Conservation (phyloP, 1,140 invertebrate genomes). For the Drosophila kepulauana region DNA sequence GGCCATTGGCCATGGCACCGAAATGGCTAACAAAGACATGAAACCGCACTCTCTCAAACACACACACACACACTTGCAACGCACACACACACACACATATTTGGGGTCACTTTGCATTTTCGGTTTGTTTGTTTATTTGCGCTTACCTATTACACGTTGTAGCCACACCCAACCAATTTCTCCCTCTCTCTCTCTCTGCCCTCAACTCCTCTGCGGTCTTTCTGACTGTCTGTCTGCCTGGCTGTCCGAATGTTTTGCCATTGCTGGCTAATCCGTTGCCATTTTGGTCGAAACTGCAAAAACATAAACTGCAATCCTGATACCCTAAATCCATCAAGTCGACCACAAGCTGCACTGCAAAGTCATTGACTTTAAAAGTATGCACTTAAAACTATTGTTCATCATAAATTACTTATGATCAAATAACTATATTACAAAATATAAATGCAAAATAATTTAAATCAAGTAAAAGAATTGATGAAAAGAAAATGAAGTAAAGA, state of each 20-base stretch:
- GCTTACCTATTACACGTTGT: constrained; percentile 60
- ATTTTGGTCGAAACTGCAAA: constrained; percentile 55
- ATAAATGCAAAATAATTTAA: too few relatives aligned
- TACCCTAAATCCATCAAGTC: not conserved
- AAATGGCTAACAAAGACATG: constrained; percentile 25
- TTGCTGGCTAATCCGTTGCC: constrained; percentile 63
- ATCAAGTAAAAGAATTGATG: too few relatives aligned
- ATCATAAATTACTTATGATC: too few relatives aligned
- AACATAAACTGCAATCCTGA: constrained; percentile 37
- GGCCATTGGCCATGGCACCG: constrained; percentile 49
- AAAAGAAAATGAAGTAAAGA: too few relatives aligned
- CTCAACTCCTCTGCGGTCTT: constrained; percentile 17
- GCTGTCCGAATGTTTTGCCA: constrained; percentile 44
- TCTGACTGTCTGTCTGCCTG: not conserved
- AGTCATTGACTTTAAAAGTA: not conserved
- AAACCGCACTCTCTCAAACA: constrained; percentile 26
- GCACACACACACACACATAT: constrained; percentile 14
- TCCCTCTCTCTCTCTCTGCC: not conserved
- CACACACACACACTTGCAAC: constrained; percentile 11
- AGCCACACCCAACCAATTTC: not conserved
- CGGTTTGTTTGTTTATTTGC: constrained; percentile 63
- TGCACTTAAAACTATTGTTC: too few relatives aligned
- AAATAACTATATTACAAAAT: too few relatives aligned
- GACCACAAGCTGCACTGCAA: constrained; percentile 20
- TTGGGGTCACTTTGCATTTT: constrained; percentile 67